Conservation (phyloP, 2,888 invertebrate species). For the Hoplodrina blanda region DNA sequence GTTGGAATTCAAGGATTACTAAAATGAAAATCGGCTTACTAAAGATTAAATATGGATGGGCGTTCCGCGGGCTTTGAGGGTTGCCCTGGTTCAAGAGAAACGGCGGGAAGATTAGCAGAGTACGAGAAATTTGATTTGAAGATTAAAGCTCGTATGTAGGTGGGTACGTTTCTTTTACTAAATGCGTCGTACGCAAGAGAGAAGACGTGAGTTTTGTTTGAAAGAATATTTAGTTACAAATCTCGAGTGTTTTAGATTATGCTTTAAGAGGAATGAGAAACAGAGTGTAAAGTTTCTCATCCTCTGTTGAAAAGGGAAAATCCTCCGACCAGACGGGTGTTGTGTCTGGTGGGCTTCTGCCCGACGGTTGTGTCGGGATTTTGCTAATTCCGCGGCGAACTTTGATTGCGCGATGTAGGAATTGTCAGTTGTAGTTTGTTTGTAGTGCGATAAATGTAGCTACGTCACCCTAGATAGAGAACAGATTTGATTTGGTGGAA, state of each 20-base stretch:
- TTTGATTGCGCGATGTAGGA: too few relatives aligned
- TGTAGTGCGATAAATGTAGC: too few relatives aligned
- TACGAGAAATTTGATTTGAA: slow-evolving; percentile 32
- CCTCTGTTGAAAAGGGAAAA: too few relatives aligned
- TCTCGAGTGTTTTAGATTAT: not conserved
- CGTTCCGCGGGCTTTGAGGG: slow-evolving; percentile 61
- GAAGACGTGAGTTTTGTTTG: not conserved
- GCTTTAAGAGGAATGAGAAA: too few relatives aligned
- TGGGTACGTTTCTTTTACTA: slow-evolving; percentile 14
- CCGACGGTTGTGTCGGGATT: too few relatives aligned
- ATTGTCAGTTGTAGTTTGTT: too few relatives aligned
- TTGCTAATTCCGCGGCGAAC: too few relatives aligned
- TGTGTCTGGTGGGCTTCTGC: too few relatives aligned
- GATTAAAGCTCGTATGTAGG: slow-evolving; percentile 21
- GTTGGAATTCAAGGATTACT: slow-evolving; percentile 74
- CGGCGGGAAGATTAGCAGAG: slow-evolving; percentile 33
- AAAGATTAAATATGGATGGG: slow-evolving; percentile 78
- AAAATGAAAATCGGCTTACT: slow-evolving; percentile 80
- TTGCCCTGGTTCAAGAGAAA: slow-evolving; percentile 39
- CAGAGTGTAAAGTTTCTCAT: too few relatives aligned
- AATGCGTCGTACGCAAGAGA: slow-evolving; percentile 1
- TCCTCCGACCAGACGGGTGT: too few relatives aligned
- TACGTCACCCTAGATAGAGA: not conserved
- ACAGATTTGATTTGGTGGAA: not conserved
- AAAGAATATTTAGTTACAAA: not conserved